phyloP scores from a whole-genome alignment of 2,113 vertebrate species.

The Peromyscus polionotus region DNA sequence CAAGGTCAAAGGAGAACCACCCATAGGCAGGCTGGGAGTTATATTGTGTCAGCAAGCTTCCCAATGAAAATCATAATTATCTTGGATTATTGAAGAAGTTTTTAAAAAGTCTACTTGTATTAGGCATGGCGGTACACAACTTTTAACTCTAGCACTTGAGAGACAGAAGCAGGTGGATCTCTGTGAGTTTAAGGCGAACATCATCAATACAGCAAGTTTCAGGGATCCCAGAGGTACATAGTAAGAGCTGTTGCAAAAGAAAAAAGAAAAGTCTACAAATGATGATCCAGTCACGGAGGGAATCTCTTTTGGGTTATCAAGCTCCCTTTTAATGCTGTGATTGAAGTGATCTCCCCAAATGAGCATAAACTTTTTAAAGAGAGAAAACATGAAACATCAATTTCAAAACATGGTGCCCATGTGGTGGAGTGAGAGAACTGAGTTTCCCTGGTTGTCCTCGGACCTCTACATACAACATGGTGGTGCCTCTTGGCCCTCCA shows the following conservation, averaged over 20 bases:
- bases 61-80: not conserved
- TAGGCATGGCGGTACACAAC: not conserved
- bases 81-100: not conserved
- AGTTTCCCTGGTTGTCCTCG: not conserved
- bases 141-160: not conserved
- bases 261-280: not conserved
- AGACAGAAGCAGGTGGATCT: not conserved
- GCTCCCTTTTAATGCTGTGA: not conserved
- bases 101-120: not conserved
- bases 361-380: not conserved
- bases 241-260: too few species aligned
- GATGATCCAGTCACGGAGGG: not conserved
- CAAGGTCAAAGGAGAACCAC: not conserved
- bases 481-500: not conserved
- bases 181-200: not conserved
- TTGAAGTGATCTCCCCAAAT: not conserved
- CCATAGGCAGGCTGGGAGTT: fast-evolving
- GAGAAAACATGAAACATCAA: not conserved
- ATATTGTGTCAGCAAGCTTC: not conserved
- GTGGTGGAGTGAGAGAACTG: too few species aligned
- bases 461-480: too few species aligned
- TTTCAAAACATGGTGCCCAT: not conserved
- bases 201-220: not conserved
- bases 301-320: not conserved
- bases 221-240: not conserved